Base-by-base conservation (phyloP, 23 tunicate species). In the Phallusia fumigata region DNA sequence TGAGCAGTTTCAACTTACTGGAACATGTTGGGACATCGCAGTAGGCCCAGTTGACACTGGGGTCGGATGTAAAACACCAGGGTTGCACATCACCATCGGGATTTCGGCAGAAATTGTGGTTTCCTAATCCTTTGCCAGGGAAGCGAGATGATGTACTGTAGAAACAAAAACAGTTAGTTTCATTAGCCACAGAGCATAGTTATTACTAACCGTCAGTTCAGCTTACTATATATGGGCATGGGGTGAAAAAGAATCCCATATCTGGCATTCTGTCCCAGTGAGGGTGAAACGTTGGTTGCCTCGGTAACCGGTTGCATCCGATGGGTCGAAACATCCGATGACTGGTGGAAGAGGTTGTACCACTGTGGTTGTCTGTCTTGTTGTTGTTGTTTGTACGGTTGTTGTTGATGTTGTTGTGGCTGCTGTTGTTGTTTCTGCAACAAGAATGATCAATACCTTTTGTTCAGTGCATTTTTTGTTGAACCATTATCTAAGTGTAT, bases 31-130 rank as follows among this genome's bases (percentile, higher is more conserved):
- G 75, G 34, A 90, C 73, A 58, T 81, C 89, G 64, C 95, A 90
- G 45, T 90, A 81, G 21, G 65, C 90, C 95, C 95, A 90, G 32
- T 33, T 65, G 32, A 74, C 45, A 35, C 30, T 65, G 0, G 86
- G 83, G 77, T 90, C 80, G 2, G 79, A 65, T 36, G 90, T 86
- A 49, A 86, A 77, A 53, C 95, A 90, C 95, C 95, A 90, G 1
- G 88, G 87, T 12, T 35, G 51, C 21, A 33, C 35, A 77, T 82
- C 86, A 0, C 84, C 81, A 72, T 90, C 87, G 0, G 95, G 95
- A 78, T 75, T 86, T 0, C 95, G 86, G 50, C 95, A 90, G 36
- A 58, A 90, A 77, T 82, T 85, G 58, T 85, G 92, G 73, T 79
- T 52, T 18, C 92, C 92, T 8, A 88, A 79, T 21, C 85, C 86